A percentile compares a stretch with the other conserved stretches of the same genome.
Conservation (phyloP, 1,140 invertebrate genomes). For the Achroia grisella region DNA sequence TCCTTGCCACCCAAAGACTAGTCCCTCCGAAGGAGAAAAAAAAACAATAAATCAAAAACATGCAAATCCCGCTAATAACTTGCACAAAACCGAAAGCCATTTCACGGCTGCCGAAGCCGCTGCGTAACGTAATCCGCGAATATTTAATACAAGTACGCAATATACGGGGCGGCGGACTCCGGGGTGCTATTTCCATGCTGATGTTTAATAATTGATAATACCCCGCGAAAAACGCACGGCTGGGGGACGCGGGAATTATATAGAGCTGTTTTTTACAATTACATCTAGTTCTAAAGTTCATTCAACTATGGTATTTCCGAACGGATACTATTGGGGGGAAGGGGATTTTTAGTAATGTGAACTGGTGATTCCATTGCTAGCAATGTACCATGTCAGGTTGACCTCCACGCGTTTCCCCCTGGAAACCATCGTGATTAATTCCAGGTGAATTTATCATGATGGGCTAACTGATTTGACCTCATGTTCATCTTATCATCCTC, state of each 20-base stretch:
- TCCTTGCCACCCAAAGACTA: not conserved
- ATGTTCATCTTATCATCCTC: too few relatives aligned
- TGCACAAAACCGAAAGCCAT: conserved; percentile 72
- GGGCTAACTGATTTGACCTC: too few relatives aligned
- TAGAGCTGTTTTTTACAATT: too few relatives aligned
- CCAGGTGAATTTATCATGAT: too few relatives aligned
- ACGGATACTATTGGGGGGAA: too few relatives aligned
- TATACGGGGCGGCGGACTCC: conserved; percentile 55
- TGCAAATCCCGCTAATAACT: conserved; percentile 71
- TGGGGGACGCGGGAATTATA: conserved; percentile 25
- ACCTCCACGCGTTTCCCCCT: too few relatives aligned
- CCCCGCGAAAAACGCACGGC: conserved; percentile 65
- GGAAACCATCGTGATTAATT: too few relatives aligned
- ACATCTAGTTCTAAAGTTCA: too few relatives aligned
- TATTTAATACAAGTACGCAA: conserved; percentile 67
- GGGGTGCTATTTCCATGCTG: conserved; percentile 70
- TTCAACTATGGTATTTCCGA: too few relatives aligned
- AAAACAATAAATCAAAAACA: conserved; percentile 69
- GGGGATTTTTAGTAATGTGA: too few relatives aligned
- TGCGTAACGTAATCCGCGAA: conserved; percentile 46
- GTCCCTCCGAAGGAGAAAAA: conserved; percentile 28
- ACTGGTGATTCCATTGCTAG: too few relatives aligned
- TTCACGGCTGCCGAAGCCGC: conserved; percentile 59
- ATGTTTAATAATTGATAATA: conserved; percentile 74
- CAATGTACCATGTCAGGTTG: too few relatives aligned